A percentile compares a stretch with the other conserved stretches of the same genome.
Conservation (phyloP, 1,140 invertebrate species). For the Drosophila nebulosa region DNA sequence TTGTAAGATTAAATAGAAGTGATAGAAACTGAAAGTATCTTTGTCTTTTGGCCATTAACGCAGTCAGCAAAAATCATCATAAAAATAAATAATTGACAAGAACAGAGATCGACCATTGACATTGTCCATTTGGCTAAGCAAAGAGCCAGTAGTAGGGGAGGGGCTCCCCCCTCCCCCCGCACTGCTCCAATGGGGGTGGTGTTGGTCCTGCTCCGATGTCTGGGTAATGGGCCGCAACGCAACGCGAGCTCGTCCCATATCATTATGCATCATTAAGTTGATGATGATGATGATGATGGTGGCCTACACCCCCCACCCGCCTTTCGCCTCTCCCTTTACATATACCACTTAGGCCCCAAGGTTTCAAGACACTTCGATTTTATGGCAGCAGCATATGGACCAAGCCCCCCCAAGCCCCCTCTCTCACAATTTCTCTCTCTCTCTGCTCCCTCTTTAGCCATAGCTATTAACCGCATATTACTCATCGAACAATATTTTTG, state of each 20-base stretch:
- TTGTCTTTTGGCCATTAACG: conserved; percentile 39
- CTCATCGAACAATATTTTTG: conserved; percentile 70
- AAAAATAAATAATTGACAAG: conserved; percentile 68
- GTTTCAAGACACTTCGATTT: conserved; percentile 62
- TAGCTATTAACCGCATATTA: conserved; percentile 70
- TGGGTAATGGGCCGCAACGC: conserved; percentile 67
- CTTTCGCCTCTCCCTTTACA: not conserved
- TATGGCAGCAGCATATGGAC: conserved; percentile 54
- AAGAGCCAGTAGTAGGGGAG: no score
- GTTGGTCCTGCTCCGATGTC: conserved; percentile 45
- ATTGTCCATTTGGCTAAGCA: conserved; percentile 61
- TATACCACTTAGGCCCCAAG: not conserved
- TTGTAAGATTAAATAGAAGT: conserved; percentile 3
- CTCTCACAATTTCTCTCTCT: conserved; percentile 17
- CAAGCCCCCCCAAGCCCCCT: not conserved
- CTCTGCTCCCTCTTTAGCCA: conserved; percentile 18
- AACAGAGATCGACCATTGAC: conserved; percentile 28
- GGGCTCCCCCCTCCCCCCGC: no score
- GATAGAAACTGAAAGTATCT: not conserved
- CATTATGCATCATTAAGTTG: conserved; percentile 78
- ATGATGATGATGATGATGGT: conserved; percentile 32
- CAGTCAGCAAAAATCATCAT: conserved; percentile 55
- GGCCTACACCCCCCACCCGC: not conserved
- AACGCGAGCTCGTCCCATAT: conserved; percentile 61
- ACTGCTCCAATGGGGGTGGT: conserved; percentile 7